Evolutionary conservation across 2,888 invertebrate genomes (phyloP).

Genomic region (Leucoptera coffeella): DNA sequence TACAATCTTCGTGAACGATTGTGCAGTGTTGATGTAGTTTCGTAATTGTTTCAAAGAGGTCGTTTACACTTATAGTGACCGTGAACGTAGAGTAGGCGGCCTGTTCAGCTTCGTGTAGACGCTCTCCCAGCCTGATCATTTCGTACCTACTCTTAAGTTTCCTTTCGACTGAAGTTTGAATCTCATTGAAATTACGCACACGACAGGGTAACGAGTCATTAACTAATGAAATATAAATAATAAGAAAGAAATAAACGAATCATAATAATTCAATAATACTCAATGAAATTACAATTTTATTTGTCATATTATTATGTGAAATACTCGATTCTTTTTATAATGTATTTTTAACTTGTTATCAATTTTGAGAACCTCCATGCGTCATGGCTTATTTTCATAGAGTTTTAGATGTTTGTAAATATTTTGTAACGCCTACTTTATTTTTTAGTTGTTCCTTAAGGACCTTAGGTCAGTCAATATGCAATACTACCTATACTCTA

Average conservation of each 20-base stretch:
- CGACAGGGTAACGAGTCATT: constrained; percentile 39
- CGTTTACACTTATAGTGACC: too few relatives aligned
- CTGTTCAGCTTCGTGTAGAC: too few relatives aligned
- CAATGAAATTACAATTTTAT: constrained; percentile 33
- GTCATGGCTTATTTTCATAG: too few relatives aligned
- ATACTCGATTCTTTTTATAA: too few relatives aligned
- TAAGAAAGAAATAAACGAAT: constrained; percentile 11
- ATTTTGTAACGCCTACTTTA: constrained; percentile 21
- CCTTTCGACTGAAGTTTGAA: constrained; percentile 20
- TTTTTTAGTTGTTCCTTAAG: constrained; percentile 41
- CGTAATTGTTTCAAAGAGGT: too few relatives aligned
- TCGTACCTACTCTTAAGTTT: too few relatives aligned
- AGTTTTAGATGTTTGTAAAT: constrained; percentile 45
- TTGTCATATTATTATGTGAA: constrained; percentile 17
- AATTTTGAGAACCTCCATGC: too few relatives aligned
- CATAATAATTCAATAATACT: constrained; percentile 29
- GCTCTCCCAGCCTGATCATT: too few relatives aligned
- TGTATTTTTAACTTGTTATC: too few relatives aligned
- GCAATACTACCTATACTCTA: constrained; percentile 37
- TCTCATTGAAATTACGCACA: constrained; percentile 28
- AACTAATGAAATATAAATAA: constrained; percentile 14
- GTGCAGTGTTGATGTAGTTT: too few relatives aligned
- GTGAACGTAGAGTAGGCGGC: too few relatives aligned
- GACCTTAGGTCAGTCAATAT: constrained; percentile 25
- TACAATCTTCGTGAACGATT: too few relatives aligned